These are phyloP conservation scores for Willisornis vidua DNA, from an alignment of 2,113 vertebrate species.

Conservation along the genomic window DNA sequence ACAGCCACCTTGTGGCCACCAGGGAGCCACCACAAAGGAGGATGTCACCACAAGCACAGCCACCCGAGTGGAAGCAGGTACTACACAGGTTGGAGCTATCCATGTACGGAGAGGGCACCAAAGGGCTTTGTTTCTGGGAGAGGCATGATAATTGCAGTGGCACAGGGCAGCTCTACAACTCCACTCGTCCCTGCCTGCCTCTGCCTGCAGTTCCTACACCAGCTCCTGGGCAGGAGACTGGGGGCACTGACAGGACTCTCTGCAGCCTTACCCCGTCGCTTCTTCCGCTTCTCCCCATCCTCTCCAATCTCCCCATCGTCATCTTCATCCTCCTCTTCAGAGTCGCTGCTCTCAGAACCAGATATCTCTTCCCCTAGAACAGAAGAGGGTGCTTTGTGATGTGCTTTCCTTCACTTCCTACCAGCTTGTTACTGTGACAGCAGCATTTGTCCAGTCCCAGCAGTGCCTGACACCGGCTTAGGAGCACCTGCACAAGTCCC, in stretches of 20 bases:
- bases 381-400: background rate
- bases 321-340: slow-evolving; percentile 91
- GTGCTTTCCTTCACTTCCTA: background rate
- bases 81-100: background rate
- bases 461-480: background rate
- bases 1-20: background rate
- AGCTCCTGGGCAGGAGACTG: background rate
- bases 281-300: slow-evolving; percentile 87
- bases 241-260: background rate
- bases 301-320: slow-evolving; percentile 88
- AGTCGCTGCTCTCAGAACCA: slow-evolving; percentile 91
- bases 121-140: background rate
- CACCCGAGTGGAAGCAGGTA: slow-evolving; percentile 56
- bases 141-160: slow-evolving; percentile 49
- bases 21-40: background rate
- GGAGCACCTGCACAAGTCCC: background rate
- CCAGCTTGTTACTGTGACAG: background rate
- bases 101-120: background rate
- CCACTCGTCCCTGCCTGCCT: background rate
- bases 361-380: slow-evolving; percentile 93
- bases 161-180: background rate
- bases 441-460: background rate
- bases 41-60: background rate
- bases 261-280: slow-evolving; percentile 82
- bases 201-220: background rate